Conservation (phyloP, 2,797 vertebrate species). For the Salarias fasciatus region DNA sequence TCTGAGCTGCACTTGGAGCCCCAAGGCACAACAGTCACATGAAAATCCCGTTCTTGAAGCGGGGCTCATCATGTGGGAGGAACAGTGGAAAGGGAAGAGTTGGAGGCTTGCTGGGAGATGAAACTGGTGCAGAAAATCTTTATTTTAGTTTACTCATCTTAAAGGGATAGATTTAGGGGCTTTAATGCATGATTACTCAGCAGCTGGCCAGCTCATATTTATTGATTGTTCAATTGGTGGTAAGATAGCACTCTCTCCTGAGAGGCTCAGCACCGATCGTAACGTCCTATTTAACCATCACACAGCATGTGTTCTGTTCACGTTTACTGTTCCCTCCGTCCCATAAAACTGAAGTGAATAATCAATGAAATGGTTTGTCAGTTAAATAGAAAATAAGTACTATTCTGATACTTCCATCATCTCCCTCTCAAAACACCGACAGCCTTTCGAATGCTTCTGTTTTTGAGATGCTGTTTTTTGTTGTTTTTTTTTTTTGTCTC, state of each 20-base stretch:
- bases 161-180: conserved; percentile 36
- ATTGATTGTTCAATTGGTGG: conserved; percentile 70
- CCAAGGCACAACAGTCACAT: conserved; percentile 73
- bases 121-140: conserved; percentile 28
- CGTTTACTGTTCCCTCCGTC: not conserved
- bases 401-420: not conserved
- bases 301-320: conserved; percentile 22
- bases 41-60: conserved; percentile 55
- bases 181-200: conserved; percentile 74
- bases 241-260: conserved; percentile 56
- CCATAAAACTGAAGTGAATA: not conserved
- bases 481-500: not conserved
- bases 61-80: conserved; percentile 48
- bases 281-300: conserved; percentile 61
- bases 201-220: conserved; percentile 59
- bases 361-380: not conserved
- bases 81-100: too few species aligned
- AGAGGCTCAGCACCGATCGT: conserved; percentile 52
- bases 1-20: conserved; percentile 33
- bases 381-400: not conserved
- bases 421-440: not conserved
- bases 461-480: not conserved
- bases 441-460: not conserved
- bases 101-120: not conserved
- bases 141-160: conserved; percentile 50